Percentiles rank a stretch among this genome's conserved stretches.
phyloP scores from a whole-genome alignment of 2,113 vertebrate genomes.

The Raphicerus campestris region DNA sequence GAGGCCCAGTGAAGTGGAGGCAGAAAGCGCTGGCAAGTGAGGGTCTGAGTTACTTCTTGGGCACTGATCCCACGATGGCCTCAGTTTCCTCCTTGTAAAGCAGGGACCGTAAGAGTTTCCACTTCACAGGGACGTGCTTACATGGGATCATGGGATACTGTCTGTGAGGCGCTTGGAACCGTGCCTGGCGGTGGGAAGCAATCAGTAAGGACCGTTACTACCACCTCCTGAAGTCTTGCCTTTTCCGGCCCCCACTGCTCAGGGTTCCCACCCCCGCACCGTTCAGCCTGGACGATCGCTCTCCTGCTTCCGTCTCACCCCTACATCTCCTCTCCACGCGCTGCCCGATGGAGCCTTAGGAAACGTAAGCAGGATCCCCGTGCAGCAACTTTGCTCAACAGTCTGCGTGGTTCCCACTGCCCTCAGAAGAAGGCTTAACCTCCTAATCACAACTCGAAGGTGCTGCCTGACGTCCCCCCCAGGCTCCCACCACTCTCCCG shows the following conservation, averaged over 20 bases:
- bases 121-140: neutral
- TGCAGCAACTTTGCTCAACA: neutral
- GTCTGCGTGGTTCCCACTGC: neutral
- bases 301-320: neutral
- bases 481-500: neutral
- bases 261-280: neutral
- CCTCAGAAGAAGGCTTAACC: neutral
- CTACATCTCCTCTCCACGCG: neutral
- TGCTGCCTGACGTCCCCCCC: accelerated
- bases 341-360: neutral
- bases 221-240: neutral
- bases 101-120: neutral
- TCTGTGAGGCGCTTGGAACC: neutral
- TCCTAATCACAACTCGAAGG: neutral
- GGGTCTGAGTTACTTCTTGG: neutral
- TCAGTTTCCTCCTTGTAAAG: neutral
- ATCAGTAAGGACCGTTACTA: neutral
- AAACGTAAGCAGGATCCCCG: neutral
- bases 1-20: neutral
- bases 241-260: neutral
- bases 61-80: neutral
- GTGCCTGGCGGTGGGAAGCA: neutral
- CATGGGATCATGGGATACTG: neutral
- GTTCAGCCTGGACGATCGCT: neutral
- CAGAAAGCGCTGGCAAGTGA: neutral